Evolutionary conservation across 1,140 invertebrate genomes (phyloP), one percentile per base, ranked within the genome.

Genomic region (Zeugodacus cucurbitae): DNA sequence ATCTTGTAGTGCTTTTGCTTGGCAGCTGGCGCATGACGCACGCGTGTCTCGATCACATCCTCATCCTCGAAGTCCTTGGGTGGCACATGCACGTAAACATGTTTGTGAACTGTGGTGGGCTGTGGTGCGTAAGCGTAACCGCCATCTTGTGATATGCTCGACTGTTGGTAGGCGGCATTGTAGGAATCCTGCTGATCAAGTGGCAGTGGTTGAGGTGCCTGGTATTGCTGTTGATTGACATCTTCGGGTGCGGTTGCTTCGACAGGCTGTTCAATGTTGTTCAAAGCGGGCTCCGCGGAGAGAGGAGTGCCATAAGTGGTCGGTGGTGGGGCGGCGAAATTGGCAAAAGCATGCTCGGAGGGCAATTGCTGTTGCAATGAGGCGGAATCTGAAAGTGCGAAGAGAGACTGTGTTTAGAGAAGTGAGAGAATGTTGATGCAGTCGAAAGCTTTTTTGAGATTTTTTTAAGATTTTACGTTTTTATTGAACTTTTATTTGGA

Each of bases 1-100:
- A 97, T 97, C 93, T 97, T 97, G 94, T 97, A 97, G 93, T 97
- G 96, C 90, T 97, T 97, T 94, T 97, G 96, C 89, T 96, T 94
- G 95, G 78, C 95, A 87, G 95, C 95, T 86, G 94, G 94, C 14
- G 95, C 94, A 7, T 94, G 93, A 48, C 94, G 93, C 26, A 95
- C 94, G 58, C 94, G 94, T 20, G 95, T 94, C 90, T 94, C 94
- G 14, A 93, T 90, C 17, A 90, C 90, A 22, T 93, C 92, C 90
- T 95, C 95, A 90, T 96, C 95, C 90, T 95, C 94, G 57, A 95
- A 96, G 93, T 97, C 96, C 94, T 96, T 96, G 90, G 96, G 96
- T 67, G 96, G 96, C 37, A 96, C 96, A 93, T 97, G 96, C 17
- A 97, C 96, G 94, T 97, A 97, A 93, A 97, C 96, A 94, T 97